These are phyloP conservation scores for Stegodyphus mimosarum DNA, from an alignment of 1,140 invertebrate genomes.

Conservation along the genomic window DNA sequence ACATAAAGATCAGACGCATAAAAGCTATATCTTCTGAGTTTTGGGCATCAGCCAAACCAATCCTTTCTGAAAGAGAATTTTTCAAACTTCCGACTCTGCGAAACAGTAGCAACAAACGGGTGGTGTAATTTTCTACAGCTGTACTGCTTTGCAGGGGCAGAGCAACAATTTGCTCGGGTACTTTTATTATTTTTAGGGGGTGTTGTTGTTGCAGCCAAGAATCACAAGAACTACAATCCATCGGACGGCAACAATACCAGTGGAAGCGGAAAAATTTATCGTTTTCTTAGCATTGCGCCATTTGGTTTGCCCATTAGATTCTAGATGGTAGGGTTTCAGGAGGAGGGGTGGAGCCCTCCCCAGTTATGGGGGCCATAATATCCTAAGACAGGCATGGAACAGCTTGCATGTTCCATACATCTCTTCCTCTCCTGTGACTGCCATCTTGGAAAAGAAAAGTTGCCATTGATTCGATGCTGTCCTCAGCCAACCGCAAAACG, in stretches of 20 bases:
- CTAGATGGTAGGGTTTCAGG: neutral
- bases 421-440: constrained; percentile 47
- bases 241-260: constrained; percentile 24
- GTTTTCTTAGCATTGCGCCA: constrained; percentile 58
- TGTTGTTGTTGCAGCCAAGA: constrained; percentile 9
- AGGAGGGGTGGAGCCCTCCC: too few relatives aligned
- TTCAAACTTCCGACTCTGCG: constrained; percentile 18
- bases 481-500: constrained; percentile 21
- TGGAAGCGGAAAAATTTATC: constrained; percentile 51
- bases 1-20: constrained; percentile 50
- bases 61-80: constrained; percentile 15
- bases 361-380: constrained; percentile 48
- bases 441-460: neutral
- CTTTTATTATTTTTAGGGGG: neutral
- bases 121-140: constrained; percentile 53
- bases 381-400: constrained; percentile 5
- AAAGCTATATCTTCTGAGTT: constrained; percentile 38
- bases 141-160: constrained; percentile 3
- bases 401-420: constrained; percentile 55
- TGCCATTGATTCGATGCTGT: constrained; percentile 42
- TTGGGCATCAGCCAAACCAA: constrained; percentile 29
- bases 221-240: constrained; percentile 34
- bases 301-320: constrained; percentile 46
- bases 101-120: constrained; percentile 31
- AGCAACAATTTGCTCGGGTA: constrained; percentile 41